Evolutionary conservation across 2,113 vertebrate species (phyloP), one percentile per base, ranked within the genome.

Genomic region (Myiozetetes cayanensis): DNA sequence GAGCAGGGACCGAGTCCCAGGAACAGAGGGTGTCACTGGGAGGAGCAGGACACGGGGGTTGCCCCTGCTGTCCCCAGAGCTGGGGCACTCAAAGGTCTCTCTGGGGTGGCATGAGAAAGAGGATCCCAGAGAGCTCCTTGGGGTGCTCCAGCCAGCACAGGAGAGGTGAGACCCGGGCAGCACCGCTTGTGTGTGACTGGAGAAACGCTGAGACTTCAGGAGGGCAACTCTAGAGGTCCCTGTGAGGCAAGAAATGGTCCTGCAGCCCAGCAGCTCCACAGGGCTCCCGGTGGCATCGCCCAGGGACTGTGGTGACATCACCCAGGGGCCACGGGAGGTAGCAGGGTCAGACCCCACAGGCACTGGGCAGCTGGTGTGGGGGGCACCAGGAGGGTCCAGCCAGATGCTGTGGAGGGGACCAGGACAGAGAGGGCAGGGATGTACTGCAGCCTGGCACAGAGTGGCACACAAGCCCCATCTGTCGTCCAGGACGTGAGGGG

Each of bases 121-220:
- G 58, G 58, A 87, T 30, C 56, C 24, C 2, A 1, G 75, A 7
- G n/a, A 79, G 75, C 41, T 47, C 20, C 0, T 5, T 4, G 74
- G 55, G 65, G 14, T 53, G 74, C 39, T 62, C 23, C 74, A 20
- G 74, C 28, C 53, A 4, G 63, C 11, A 49, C 56, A n/a, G 85
- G 19, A 20, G 28, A 13, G 47, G 8, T 4, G 65, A 16, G 39
- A 22, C 56, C 7, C 0, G 12, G 47, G 3, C 65, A 39, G 56
- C 56, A 16, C 8, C 15, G 1, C 47, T 7, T 1, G 1, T 11
- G 0, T 5, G 1, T 2, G 47, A 24, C 22, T 7, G 47, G 7
- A 16, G 46, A 23, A n/a, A 23, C 0, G 10, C 65, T n/a, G 74
- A 16, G 65, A 2, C 37, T 63, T 20, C 25, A 49, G 47, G 49